Conservation (phyloP, 2,113 vertebrate species). For the Penelope pileata region DNA sequence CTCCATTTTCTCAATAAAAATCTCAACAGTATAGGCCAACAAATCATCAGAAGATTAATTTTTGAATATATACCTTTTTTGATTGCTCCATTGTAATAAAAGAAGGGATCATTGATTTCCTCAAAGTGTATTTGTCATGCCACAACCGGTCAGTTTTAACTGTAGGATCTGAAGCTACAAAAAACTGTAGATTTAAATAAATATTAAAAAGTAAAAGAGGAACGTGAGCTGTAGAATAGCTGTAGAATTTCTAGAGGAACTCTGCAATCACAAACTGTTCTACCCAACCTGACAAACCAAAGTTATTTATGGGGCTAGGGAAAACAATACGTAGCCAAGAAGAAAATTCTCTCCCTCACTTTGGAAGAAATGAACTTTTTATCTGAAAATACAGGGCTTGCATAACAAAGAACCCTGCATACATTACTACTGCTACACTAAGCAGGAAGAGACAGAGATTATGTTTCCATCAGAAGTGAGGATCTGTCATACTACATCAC, state of each 20-base stretch:
- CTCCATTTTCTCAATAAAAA: not conserved
- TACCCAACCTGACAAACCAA: not conserved
- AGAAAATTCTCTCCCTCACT: slow-evolving; percentile 79
- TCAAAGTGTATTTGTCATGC: slow-evolving; percentile 97
- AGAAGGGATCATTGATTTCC: slow-evolving; percentile 97
- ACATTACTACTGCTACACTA: not conserved
- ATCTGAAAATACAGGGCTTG: not conserved
- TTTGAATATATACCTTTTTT: slow-evolving; percentile 83
- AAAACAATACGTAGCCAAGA: slow-evolving; percentile 79
- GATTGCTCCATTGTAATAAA: slow-evolving; percentile 98
- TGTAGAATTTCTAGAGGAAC: not conserved
- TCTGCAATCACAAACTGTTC: not conserved
- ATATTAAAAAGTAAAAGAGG: not conserved
- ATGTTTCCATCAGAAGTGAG: not conserved
- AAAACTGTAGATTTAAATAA: slow-evolving; percentile 83
- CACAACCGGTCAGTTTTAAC: slow-evolving; percentile 96
- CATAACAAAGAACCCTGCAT: not conserved
- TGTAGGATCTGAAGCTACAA: slow-evolving; percentile 96
- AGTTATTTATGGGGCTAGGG: slow-evolving; percentile 69
- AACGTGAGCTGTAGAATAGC: not conserved
- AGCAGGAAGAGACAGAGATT: not conserved
- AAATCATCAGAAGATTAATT: not conserved
- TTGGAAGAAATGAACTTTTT: not conserved
- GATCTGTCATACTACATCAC: not conserved
- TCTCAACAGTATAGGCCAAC: not conserved